phyloP scores from a whole-genome alignment of 2,113 vertebrate species.

The Muscicapa adusta region DNA sequence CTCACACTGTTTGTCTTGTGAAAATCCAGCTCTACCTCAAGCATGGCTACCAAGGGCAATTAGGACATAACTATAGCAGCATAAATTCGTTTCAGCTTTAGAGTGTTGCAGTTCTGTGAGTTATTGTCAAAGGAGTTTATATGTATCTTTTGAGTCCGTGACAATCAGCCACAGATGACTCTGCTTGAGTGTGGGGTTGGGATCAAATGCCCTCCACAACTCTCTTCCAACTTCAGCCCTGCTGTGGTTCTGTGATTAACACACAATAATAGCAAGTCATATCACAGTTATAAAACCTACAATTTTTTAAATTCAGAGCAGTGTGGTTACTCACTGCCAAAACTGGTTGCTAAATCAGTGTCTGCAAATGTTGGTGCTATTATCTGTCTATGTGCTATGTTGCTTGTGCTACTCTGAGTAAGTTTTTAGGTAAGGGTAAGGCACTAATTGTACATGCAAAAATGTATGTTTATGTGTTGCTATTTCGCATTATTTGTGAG shows the following conservation, averaged over 20 bases:
- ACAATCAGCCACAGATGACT: neutral
- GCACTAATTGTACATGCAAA: neutral
- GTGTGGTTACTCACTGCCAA: neutral
- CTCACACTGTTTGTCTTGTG: neutral
- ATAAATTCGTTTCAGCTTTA: neutral
- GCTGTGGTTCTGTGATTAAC: neutral
- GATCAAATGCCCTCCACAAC: neutral
- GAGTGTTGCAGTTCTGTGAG: neutral
- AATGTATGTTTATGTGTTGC: neutral
- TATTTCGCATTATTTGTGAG: neutral
- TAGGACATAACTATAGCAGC: neutral
- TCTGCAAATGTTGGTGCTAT: neutral
- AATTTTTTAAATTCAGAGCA: neutral
- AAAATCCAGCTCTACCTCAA: neutral
- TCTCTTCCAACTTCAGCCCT: neutral
- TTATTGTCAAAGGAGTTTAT: neutral
- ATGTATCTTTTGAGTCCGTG: neutral
- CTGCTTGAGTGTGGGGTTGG: fast-evolving
- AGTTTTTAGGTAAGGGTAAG: neutral
- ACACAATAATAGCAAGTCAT: neutral
- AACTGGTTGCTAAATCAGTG: neutral
- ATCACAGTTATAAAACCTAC: neutral
- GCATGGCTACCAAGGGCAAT: neutral
- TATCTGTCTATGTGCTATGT: neutral
- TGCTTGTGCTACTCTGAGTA: neutral